A percentile compares a stretch with the other conserved stretches of the same genome.
phyloP scores from a whole-genome alignment of 2,113 vertebrate genomes.

The Daboia siamensis region DNA sequence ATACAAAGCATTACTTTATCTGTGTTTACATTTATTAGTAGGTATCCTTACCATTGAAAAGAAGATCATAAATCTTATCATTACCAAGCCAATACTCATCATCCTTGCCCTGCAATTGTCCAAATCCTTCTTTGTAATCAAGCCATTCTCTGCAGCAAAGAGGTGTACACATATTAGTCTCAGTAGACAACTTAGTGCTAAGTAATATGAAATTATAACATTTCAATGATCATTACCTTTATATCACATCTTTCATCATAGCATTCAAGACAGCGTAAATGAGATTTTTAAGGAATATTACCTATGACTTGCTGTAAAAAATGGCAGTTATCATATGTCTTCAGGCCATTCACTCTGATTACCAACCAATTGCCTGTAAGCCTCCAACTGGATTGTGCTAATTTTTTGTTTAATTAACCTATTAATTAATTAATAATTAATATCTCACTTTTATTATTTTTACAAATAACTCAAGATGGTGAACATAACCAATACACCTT shows the following conservation, averaged over 20 bases:
- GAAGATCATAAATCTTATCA: slow-evolving; percentile 77
- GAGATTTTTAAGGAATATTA: not conserved
- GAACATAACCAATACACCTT: not conserved
- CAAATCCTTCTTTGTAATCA: slow-evolving; percentile 88
- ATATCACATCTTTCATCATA: not conserved
- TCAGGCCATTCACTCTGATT: not conserved
- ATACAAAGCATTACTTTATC: not conserved
- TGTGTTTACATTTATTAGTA: not conserved
- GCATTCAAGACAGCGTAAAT: not conserved
- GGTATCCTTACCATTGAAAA: slow-evolving; percentile 69
- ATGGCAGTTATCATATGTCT: not conserved
- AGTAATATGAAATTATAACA: not conserved
- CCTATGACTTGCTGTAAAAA: not conserved
- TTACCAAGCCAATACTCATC: slow-evolving; percentile 93
- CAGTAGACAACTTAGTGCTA: not conserved
- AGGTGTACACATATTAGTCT: not conserved
- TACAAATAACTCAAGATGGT: not conserved
- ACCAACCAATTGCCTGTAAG: not conserved
- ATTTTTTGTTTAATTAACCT: not conserved
- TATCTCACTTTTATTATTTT: not conserved
- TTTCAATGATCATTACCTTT: not conserved
- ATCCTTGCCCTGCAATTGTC: slow-evolving; percentile 79
- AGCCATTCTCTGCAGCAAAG: slow-evolving; percentile 79
- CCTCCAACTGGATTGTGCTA: not conserved
- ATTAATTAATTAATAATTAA: not conserved